phyloP scores from a whole-genome alignment of 2,113 vertebrate genomes.

The Daboia siamensis region DNA sequence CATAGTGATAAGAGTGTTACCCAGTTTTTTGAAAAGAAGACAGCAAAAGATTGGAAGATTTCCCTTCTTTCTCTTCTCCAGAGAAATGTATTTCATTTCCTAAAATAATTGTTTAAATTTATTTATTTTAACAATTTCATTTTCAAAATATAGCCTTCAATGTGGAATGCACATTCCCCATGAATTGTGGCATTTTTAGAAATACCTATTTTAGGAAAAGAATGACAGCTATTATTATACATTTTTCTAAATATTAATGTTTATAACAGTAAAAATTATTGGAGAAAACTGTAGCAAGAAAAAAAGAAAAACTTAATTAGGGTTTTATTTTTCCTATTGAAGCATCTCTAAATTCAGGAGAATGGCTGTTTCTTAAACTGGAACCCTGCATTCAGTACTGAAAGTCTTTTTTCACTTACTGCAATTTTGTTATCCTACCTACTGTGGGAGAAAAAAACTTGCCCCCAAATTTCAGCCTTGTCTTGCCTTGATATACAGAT shows the following conservation, averaged over 20 bases:
- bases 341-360: background rate
- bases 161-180: too few species aligned
- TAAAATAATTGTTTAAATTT: background rate
- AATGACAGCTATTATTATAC: too few species aligned
- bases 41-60: background rate
- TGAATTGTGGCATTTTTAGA: too few species aligned
- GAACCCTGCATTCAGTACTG: background rate
- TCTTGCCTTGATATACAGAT: background rate
- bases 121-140: too few species aligned
- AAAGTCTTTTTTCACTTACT: background rate
- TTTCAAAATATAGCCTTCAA: background rate
- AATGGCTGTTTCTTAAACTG: background rate
- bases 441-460: background rate
- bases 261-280: too few species aligned
- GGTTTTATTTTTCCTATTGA: background rate
- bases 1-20: background rate
- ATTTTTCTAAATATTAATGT: too few species aligned
- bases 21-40: background rate
- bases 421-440: background rate
- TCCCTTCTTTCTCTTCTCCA: too few species aligned
- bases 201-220: background rate
- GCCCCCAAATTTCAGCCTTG: background rate
- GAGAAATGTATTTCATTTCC: background rate
- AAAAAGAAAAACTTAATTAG: background rate
- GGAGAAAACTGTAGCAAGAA: too few species aligned